Percentiles rank a stretch among this genome's conserved stretches.
phyloP scores from a whole-genome alignment of 2,888 invertebrate genomes.

The Eristalis arbustorum region DNA sequence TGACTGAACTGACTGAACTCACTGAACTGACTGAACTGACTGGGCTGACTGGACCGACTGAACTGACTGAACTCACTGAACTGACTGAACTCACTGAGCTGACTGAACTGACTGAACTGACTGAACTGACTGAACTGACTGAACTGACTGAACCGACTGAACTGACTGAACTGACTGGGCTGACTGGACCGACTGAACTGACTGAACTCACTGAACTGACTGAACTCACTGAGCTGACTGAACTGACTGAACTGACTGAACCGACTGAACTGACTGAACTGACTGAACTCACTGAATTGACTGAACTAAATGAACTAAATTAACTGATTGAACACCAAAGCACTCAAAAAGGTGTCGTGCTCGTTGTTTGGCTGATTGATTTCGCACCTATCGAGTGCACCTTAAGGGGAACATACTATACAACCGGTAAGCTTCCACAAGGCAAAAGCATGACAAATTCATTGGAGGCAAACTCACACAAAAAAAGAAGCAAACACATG shows the following conservation, averaged over 20 bases:
- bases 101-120: too few relatives aligned
- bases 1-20: too few relatives aligned
- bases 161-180: too few relatives aligned
- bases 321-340: neutral
- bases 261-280: neutral
- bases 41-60: too few relatives aligned
- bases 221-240: neutral
- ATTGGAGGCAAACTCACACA: neutral
- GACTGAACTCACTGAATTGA: neutral
- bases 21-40: too few relatives aligned
- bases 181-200: neutral
- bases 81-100: too few relatives aligned
- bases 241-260: neutral
- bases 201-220: neutral
- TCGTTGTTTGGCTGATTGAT: neutral
- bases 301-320: neutral
- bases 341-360: neutral
- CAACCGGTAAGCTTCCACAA: neutral
- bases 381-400: neutral
- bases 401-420: neutral
- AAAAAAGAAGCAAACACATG: constrained; percentile 26
- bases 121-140: too few relatives aligned
- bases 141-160: too few relatives aligned
- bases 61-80: too few relatives aligned
- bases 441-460: neutral